Evolutionary conservation across 92 coral and sea anemone species (phyloP), one percentile per base, ranked within the genome.

Genomic region (Zoanthus sociatus): DNA sequence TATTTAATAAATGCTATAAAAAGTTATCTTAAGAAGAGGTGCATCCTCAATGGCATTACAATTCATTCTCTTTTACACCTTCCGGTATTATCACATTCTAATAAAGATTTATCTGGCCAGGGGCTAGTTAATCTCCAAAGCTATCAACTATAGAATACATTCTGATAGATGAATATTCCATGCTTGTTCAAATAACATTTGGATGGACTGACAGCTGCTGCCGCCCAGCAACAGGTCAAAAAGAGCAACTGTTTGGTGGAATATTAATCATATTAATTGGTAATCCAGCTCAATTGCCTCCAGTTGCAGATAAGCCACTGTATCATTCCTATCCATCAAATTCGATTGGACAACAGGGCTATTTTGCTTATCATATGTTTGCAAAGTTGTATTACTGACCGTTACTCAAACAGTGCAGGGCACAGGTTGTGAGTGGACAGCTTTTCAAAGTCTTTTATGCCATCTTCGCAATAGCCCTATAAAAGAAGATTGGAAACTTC

Each of bases 51-150:
- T 66, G 71, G 71, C 54, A 45, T 82, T 18, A 66, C 76, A 20
- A 71, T 58, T 44, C 33, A 33, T 64, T 20, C 51, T 66, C 46
- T 86, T 75, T 61, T 21, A 33, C 37, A 58, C 54, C 53, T 76
- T 73, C 47, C 76, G 54, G 53, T 60, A 6, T 10, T 7, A 33
- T 14, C 55, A 33, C 46, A 33, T 48, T 21, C 32, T 16, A 45
- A 81, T 26, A 81, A 81, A 58, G 45, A 81, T 54, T 61, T 81
- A 58, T 81, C 85, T 81, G 85, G 85, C 18, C 85, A 81, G 55
- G 51, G 50, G 26, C 71, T 81, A 33, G 9, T 81, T 60, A 58
- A 81, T 60, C 18, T 72, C 26, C 77, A 72, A 72, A 72, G 20
- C 77, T 32, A 5, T 32, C 48, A 14, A 14, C 32, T 10, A 6